These are phyloP conservation scores for Plemyria rubiginata DNA, from an alignment of 2,888 invertebrate genomes.

Conservation along the genomic window DNA sequence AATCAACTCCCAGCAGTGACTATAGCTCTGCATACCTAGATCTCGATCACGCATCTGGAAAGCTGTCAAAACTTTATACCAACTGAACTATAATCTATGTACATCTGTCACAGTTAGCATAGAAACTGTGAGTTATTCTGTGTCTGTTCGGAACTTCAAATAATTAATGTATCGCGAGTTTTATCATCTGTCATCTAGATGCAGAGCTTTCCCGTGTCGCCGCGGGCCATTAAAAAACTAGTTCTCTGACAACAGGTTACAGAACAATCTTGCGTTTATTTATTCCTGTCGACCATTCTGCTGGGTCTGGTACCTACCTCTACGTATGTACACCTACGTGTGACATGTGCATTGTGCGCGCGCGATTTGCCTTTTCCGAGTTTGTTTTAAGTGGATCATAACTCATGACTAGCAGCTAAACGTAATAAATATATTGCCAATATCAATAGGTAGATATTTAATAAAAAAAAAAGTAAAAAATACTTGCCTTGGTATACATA, in stretches of 20 bases:
- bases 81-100: conserved; percentile 1
- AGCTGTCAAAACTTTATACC: conserved; percentile 3
- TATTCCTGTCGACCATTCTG: conserved; percentile 32
- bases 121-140: conserved; percentile 5
- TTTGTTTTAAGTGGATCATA: conserved; percentile 15
- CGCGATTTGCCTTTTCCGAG: background rate
- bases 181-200: conserved; percentile 75
- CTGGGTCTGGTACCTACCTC: conserved; percentile 10
- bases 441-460: no score
- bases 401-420: background rate
- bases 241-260: conserved; percentile 55
- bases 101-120: background rate
- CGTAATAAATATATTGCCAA: no score
- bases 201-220: conserved; percentile 53
- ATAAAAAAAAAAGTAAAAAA: no score
- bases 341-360: background rate
- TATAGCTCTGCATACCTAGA: no score
- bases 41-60: background rate
- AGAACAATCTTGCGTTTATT: conserved; percentile 38
- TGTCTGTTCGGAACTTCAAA: conserved; percentile 40
- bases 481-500: no score
- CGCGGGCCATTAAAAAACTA: conserved; percentile 72
- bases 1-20: no score
- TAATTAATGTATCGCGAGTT: conserved; percentile 55
- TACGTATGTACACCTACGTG: no score